These are phyloP conservation scores for Liolophura sinensis DNA, from an alignment of 1,140 invertebrate species.

Conservation along the genomic window DNA sequence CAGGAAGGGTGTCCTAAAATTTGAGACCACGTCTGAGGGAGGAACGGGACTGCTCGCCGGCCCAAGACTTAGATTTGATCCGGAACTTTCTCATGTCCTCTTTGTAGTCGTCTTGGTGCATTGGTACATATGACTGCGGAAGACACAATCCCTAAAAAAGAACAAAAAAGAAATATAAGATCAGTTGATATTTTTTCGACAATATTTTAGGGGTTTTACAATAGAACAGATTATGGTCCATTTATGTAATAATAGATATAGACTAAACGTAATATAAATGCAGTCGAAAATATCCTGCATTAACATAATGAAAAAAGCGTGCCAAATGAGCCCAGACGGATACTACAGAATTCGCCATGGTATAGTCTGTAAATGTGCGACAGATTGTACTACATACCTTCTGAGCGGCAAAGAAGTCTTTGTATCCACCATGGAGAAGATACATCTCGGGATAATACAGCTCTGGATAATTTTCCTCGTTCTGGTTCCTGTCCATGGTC, in stretches of 20 bases:
- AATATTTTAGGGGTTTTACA: no score
- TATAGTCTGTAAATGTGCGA: no score
- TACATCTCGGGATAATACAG: conserved; percentile 95
- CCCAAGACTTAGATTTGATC: conserved; percentile 74
- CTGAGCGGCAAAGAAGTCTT: conserved; percentile 79
- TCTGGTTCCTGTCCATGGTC: conserved; percentile 78
- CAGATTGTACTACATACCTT: conserved; percentile 48
- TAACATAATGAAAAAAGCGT: no score
- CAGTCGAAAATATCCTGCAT: no score
- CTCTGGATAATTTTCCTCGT: conserved; percentile 83
- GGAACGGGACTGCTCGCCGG: conserved; percentile 31
- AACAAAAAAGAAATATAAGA: conserved; percentile 9
- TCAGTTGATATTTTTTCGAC: no score
- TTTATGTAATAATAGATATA: no score
- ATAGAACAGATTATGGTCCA: no score
- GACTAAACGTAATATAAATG: no score
- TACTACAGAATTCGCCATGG: no score
- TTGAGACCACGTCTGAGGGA: no score
- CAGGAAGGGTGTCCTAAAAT: no score
- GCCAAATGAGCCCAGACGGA: no score
- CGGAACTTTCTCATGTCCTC: conserved; percentile 75
- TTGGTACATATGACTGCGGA: conserved; percentile 75
- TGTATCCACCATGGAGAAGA: conserved; percentile 92
- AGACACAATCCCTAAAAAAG: conserved; percentile 69
- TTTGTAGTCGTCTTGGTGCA: conserved; percentile 76